phyloP scores from a whole-genome alignment of 2,113 vertebrate genomes.

The Apteryx owenii region DNA sequence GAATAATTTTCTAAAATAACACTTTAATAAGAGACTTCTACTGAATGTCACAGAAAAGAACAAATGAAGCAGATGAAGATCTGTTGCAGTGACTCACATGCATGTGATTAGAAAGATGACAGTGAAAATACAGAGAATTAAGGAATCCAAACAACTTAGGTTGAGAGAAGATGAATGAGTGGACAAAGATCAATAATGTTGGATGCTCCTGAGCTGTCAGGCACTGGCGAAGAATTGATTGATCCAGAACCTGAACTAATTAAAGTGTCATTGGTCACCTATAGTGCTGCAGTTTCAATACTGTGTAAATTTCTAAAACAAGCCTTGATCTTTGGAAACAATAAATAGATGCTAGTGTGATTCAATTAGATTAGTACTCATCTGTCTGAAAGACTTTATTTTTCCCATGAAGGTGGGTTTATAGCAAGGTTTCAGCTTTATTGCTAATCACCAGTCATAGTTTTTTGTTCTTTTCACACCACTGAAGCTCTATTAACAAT shows the following conservation, averaged over 20 bases:
- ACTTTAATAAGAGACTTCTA: neutral
- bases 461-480: neutral
- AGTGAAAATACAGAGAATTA: constrained; percentile 39
- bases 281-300: constrained; percentile 24
- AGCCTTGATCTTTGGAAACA: constrained; percentile 35
- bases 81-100: neutral
- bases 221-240: constrained; percentile 28
- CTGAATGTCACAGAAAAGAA: neutral
- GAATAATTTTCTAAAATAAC: constrained; percentile 22
- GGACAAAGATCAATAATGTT: constrained; percentile 51
- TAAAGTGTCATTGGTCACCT: constrained; percentile 53
- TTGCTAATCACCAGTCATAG: neutral
- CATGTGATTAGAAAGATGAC: constrained; percentile 15
- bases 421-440: neutral
- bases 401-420: neutral
- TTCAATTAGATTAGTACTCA: constrained; percentile 23
- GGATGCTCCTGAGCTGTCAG: neutral
- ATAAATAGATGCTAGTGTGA: constrained; percentile 14
- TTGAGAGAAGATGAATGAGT: constrained; percentile 37
- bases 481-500: neutral
- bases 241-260: constrained; percentile 61
- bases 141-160: constrained; percentile 25
- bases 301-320: neutral
- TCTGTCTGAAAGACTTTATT: neutral
- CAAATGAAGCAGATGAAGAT: constrained; percentile 23